phyloP scores from a whole-genome alignment of 2,797 vertebrate genomes.

The Acanthurus leucopareius region DNA sequence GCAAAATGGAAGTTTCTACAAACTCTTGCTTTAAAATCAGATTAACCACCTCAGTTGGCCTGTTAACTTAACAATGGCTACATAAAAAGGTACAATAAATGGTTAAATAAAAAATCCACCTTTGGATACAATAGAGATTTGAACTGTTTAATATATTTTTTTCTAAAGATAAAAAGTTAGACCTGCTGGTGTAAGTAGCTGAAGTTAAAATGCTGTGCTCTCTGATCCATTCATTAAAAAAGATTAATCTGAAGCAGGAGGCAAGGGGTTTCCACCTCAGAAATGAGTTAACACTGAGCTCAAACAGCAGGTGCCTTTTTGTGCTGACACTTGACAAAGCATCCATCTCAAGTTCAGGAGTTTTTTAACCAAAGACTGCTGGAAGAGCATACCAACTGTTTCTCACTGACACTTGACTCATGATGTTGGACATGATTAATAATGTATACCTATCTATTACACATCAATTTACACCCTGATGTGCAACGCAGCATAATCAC shows the following conservation, averaged over 20 bases:
- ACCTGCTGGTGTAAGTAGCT: background rate
- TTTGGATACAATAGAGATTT: too few species aligned
- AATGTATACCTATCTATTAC: slow-evolving; percentile 54
- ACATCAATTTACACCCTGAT: slow-evolving; percentile 49
- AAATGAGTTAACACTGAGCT: background rate
- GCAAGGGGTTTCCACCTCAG: background rate
- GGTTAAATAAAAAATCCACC: too few species aligned
- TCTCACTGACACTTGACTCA: slow-evolving; percentile 35
- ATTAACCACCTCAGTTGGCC: too few species aligned
- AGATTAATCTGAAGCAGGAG: background rate
- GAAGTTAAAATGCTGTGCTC: background rate
- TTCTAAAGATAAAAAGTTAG: background rate
- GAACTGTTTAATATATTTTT: too few species aligned
- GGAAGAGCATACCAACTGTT: background rate
- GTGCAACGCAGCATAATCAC: slow-evolving; percentile 47
- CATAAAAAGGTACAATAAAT: too few species aligned
- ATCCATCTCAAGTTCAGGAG: slow-evolving; percentile 5
- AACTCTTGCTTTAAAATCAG: too few species aligned
- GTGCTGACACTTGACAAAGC: background rate
- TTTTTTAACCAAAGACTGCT: slow-evolving; percentile 3
- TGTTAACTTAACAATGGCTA: too few species aligned
- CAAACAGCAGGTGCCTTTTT: background rate
- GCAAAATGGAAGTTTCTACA: too few species aligned
- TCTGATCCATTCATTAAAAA: background rate
- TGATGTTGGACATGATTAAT: slow-evolving; percentile 56